phyloP scores from a whole-genome alignment of 2,888 invertebrate species.

The Galerucella nymphaeae region DNA sequence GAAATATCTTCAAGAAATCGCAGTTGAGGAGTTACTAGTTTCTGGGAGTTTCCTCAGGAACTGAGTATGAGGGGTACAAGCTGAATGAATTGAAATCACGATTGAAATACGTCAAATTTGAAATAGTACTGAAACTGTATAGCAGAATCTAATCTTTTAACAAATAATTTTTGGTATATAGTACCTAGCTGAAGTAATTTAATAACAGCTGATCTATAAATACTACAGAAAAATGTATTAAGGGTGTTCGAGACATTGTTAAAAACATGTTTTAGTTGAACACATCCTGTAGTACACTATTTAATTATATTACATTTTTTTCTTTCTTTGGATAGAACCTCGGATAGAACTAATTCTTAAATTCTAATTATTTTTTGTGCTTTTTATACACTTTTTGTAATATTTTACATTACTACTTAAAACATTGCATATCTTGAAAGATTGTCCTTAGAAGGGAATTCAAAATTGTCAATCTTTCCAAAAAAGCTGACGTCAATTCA shows the following conservation, averaged over 20 bases:
- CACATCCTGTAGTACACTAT: background rate
- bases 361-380: conserved; percentile 19
- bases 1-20: too few species aligned
- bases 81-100: background rate
- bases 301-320: background rate
- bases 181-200: conserved; percentile 14
- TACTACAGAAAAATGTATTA: background rate
- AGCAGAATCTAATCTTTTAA: background rate
- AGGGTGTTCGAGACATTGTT: background rate
- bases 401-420: conserved; percentile 15
- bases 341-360: conserved; percentile 10
- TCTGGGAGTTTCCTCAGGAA: too few species aligned
- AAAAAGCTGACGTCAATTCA: conserved; percentile 19
- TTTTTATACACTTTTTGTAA: conserved; percentile 20
- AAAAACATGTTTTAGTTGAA: background rate
- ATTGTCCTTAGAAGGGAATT: conserved; percentile 18
- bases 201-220: conserved; percentile 8
- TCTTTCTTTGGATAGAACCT: conserved; percentile 15
- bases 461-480: conserved; percentile 17
- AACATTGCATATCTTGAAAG: conserved; percentile 25
- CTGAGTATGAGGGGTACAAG: too few species aligned
- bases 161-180: conserved; percentile 11
- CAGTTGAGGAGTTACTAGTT: too few species aligned
- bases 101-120: background rate
- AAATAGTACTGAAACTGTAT: background rate